Evolutionary conservation across 2,113 vertebrate species (phyloP).

Genomic region (Rhagologus leucostigma): DNA sequence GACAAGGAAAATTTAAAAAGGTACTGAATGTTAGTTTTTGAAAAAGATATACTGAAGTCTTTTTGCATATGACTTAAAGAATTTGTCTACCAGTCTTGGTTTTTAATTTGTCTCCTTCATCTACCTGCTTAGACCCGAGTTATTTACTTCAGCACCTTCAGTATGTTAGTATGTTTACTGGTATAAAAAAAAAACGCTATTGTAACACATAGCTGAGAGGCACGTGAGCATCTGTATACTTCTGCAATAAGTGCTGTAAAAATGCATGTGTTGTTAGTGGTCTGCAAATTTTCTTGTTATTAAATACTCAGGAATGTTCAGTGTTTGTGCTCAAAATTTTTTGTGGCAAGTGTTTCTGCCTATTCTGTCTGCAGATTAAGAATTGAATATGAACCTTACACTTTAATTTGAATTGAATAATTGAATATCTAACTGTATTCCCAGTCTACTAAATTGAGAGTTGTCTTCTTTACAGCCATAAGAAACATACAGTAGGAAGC

Average conservation of each 20-base stretch:
- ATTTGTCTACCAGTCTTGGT: conserved; percentile 64
- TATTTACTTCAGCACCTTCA: background rate
- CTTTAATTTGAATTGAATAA: background rate
- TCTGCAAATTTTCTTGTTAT: background rate
- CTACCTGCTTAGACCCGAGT: conserved; percentile 40
- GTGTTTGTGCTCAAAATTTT: background rate
- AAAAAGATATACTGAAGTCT: conserved; percentile 74
- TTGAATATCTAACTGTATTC: background rate
- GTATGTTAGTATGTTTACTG: background rate
- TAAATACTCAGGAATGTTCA: background rate
- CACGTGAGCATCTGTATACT: background rate
- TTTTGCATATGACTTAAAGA: conserved; percentile 69
- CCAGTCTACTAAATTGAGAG: background rate
- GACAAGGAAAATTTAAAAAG: conserved; percentile 99
- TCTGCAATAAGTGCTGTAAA: conserved; percentile 9
- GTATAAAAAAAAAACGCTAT: background rate
- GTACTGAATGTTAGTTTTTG: conserved; percentile 93
- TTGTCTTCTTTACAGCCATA: background rate
- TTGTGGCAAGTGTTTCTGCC: background rate
- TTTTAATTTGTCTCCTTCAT: conserved; percentile 51
- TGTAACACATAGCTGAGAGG: background rate
- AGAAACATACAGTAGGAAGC: background rate
- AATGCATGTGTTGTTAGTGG: background rate
- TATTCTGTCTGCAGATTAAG: background rate
- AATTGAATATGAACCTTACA: background rate